Evolutionary conservation across 2,113 vertebrate species (phyloP), one percentile per base, ranked within the genome.

Genomic region (Nothobranchius kuhntae): DNA sequence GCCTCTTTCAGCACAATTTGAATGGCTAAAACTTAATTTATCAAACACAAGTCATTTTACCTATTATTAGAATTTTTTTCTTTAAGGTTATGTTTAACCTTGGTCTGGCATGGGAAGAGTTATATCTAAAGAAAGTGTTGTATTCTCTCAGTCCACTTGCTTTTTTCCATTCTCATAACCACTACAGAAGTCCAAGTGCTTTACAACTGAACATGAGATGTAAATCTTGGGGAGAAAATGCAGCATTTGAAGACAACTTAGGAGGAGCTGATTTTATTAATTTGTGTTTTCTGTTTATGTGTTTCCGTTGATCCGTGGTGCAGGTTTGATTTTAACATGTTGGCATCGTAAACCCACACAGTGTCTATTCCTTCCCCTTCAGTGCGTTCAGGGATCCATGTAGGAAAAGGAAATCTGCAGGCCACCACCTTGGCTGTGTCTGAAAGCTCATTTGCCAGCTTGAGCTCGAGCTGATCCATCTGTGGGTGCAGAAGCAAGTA

Each of bases 361-460:
- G 95, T 94, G 74, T 99, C 95, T 35, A 93, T 91, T 66, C 98
- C 96, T 64, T 97, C 94, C 54, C 97, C 97, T 0, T 80, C 54
- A 2, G 90, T 89, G 4, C 78, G 80, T 80, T 93, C 91, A 7
- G 97, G 95, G 21, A 91, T 89, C 98, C 96, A 98, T 48, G 87
- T 90, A 0, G 98, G 97, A 71, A 99, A 99, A 57, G 97, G 98
- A 73, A 98, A 99, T 53, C 96, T 94, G 65, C 98, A 99, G 9
- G 96, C 96, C 26, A 99, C 92, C 73, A 99, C 94, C 80, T 93
- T 89, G 14, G 96, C 91, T 45, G 88, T 86, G 1, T 53, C 83
- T 11, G 88, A 70, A 10, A 99, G 89, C 77, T 99, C 98, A 0
- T 68, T 86, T 53, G 92, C 88, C 15, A 99, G 92, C 64, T 99